Evolutionary conservation across 2,888 invertebrate genomes (phyloP), one percentile per base, ranked within the genome.

Genomic region (Pristionchus mayeri): DNA sequence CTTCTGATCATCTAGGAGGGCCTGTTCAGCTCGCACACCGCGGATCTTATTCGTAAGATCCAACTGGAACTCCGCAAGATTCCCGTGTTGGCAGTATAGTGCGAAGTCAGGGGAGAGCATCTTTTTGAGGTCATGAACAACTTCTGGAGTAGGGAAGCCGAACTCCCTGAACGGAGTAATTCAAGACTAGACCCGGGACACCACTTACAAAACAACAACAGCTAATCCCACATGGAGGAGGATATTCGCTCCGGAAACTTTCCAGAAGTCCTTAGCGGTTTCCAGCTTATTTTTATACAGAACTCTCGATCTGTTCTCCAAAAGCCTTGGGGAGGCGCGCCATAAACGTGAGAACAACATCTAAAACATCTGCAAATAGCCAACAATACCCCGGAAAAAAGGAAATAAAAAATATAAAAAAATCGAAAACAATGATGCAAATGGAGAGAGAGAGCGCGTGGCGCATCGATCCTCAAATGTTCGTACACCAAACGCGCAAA

Each of bases 41-140:
- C 88, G 60, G n/a, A 88, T 57, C 57, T 85, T 86, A 85, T 89
- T 89, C 54, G 87, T 87, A 78, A 88, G 88, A 37, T 85, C 86
- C 76, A 89, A 44, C 27, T 88, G 84, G 82, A 86, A 88, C 81
- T 89, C 88, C n/a, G 87, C 89, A 18, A 89, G 54, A 50, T 88
- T 86, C 52, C 88, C 88, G 50, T 84, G 79, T 80, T 88, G 85
- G 81, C 88, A 87, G 71, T 85, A 90, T 44, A 88, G 67, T 75
- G 88, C 88, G 71, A 90, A 90, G 84, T 90, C 90, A n/a, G 90
- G 90, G 6, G 90, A 90, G 34, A 88, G 88, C 85, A 87, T 37
- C 50, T 86, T 76, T 78, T 89, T 89, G 48, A 89, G 34, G 84
- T 90, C 90, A 84, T 88, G 88, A n/a, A 90, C 87, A 67, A 90